phyloP scores from a whole-genome alignment of 2,113 vertebrate genomes.

The Microcebus lehilahytsara region DNA sequence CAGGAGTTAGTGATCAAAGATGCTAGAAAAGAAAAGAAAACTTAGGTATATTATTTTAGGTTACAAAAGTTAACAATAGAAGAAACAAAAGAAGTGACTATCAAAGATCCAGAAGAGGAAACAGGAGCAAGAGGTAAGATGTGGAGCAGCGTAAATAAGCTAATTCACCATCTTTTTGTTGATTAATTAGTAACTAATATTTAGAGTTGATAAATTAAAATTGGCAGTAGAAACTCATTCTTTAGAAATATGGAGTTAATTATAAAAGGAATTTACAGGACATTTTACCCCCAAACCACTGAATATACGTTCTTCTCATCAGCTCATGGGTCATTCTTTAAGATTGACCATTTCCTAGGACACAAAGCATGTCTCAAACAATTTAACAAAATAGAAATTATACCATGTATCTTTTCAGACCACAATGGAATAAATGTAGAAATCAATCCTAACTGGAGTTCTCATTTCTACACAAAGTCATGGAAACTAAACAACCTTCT shows the following conservation, averaged over 20 bases:
- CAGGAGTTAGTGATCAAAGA: neutral
- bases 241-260: slow-evolving; percentile 3
- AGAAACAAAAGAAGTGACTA: neutral
- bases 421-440: no score
- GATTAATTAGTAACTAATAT: neutral
- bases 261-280: neutral
- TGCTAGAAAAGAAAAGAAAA: neutral
- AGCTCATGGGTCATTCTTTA: no score
- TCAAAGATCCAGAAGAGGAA: neutral
- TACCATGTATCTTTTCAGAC: no score
- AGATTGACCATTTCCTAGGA: no score
- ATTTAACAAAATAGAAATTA: no score
- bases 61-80: neutral
- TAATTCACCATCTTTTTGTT: neutral
- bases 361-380: no score
- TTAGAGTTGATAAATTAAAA: neutral
- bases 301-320: no score
- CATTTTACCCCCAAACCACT: no score
- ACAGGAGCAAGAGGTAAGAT: neutral
- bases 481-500: no score
- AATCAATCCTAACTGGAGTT: no score
- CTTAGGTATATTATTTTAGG: neutral
- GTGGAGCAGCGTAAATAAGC: neutral
- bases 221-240: neutral
- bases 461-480: no score